Conservation (phyloP, 2,113 vertebrate genomes). For the Cheilinus undulatus region DNA sequence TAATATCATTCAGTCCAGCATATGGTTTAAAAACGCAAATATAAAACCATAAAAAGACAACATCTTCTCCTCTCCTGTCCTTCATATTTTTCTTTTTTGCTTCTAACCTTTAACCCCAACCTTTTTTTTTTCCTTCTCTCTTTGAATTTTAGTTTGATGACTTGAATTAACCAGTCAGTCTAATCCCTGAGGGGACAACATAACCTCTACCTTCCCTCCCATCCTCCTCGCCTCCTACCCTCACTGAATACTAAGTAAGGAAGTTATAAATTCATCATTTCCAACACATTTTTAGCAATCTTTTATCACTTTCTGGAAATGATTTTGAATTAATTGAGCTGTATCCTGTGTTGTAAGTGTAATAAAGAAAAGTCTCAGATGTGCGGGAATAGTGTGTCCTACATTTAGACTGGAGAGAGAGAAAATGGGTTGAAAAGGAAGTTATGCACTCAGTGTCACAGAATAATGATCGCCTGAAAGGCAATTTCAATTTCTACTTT, state of each 20-base stretch:
- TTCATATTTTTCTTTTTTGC: background rate
- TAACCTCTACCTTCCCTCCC: constrained; percentile 22
- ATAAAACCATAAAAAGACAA: constrained; percentile 4
- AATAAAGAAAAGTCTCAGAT: constrained; percentile 3
- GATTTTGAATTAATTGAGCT: constrained; percentile 1
- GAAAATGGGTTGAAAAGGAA: constrained; percentile 31
- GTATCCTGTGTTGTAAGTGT: constrained; percentile 1
- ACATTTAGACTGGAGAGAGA: constrained; percentile 10
- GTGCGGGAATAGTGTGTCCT: constrained; percentile 7
- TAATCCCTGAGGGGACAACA: constrained; percentile 29
- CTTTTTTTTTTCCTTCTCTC: constrained; percentile 31
- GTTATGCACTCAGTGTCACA: constrained; percentile 32
- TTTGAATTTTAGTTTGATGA: constrained; percentile 53
- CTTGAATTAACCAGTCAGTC: constrained; percentile 62
- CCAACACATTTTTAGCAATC: background rate
- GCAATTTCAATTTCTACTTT: constrained; percentile 61
- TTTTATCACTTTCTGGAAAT: background rate
- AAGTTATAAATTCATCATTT: constrained; percentile 3
- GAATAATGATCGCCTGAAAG: constrained; percentile 46
- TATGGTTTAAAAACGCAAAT: background rate
- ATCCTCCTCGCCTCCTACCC: constrained; percentile 7
- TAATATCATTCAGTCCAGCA: too few species aligned
- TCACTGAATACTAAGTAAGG: constrained; percentile 45
- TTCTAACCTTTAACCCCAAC: constrained; percentile 31
- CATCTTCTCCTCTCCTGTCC: constrained; percentile 4